Evolutionary conservation across 2,113 vertebrate genomes (phyloP), one percentile per base, ranked within the genome.

Genomic region (Colius striatus): DNA sequence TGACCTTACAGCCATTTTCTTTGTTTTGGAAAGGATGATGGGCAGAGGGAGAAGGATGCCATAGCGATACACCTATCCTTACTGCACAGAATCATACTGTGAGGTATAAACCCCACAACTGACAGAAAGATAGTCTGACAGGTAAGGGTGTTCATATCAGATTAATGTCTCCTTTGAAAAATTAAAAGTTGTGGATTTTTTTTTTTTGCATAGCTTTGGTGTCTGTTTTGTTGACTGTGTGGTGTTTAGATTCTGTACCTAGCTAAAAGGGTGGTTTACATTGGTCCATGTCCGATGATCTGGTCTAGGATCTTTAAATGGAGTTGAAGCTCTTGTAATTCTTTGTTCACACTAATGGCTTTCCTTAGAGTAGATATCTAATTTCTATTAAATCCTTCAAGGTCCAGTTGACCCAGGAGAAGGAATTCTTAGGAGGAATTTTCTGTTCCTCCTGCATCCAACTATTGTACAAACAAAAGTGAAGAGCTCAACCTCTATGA

Each of bases 401-500:
- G 84, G 89, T 91, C 60, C 91, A 67, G 27, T 57, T 96, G 95
- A 91, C 91, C 84, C 87, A 83, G 67, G 30, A 92, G 67, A 84
- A 79, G 54, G 80, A 82, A 83, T 82, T 95, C 43, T 70, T 71
- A 53, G 61, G 13, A 66, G 58, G 65, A 94, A 66, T 89, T 92
- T 94, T 94, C 81, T 50, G 0, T 92, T 94, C 43, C 27, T 84
- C 15, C 10, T 30, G 29, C 23, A 62, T 85, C 58, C 78, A 94
- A 50, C n/a, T 32, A n/a, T 53, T 60, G 51, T 50, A 74, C 58
- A 93, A 95, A 91, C 79, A 89, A 87, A 87, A 90, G 51, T 53
- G 79, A 88, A 80, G 62, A 92, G 23, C 61, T 80, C 78, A 21
- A 51, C 17, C 55, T 51, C 21, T 45, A 5, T 30, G 29, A 74